phyloP scores from a whole-genome alignment of 2,888 invertebrate species.

The Drosophila neoperkinsi region DNA sequence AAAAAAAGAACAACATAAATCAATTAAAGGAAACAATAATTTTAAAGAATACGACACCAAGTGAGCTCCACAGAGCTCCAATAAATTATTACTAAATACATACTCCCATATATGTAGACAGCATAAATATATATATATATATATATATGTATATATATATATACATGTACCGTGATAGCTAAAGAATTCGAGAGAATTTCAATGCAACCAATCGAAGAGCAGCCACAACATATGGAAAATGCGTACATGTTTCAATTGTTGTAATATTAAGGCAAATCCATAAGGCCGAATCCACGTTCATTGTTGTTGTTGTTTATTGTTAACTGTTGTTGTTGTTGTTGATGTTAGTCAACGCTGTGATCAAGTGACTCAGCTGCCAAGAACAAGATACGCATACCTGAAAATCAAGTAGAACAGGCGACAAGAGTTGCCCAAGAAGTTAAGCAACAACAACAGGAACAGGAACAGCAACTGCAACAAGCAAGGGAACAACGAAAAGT shows the following conservation, averaged over 20 bases:
- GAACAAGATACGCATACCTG: slow-evolving; percentile 10
- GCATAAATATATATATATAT: slow-evolving; percentile 1
- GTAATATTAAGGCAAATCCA: slow-evolving; percentile 33
- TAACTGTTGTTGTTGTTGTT: slow-evolving; percentile 39
- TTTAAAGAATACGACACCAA: slow-evolving; percentile 45
- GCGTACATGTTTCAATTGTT: slow-evolving; percentile 50
- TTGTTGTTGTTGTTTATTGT: slow-evolving; percentile 51
- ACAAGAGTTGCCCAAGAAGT: slow-evolving; percentile 24
- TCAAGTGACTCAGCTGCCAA: slow-evolving; percentile 18
- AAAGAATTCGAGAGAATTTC: slow-evolving; percentile 74
- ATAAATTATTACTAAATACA: slow-evolving; percentile 33
- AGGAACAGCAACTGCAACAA: slow-evolving; percentile 6
- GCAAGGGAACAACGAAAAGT: slow-evolving; percentile 11
- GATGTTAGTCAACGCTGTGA: slow-evolving; percentile 44
- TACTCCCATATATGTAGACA: slow-evolving; percentile 10
- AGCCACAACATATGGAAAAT: slow-evolving; percentile 22
- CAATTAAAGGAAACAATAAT: slow-evolving; percentile 80
- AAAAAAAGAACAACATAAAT: slow-evolving; percentile 53
- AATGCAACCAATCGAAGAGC: slow-evolving; percentile 37
- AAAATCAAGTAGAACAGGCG: slow-evolving; percentile 24
- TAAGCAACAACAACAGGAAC: slow-evolving; percentile 5
- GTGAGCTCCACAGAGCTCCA: slow-evolving; percentile 35
- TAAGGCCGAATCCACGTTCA: slow-evolving; percentile 17
- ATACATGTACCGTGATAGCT: slow-evolving; percentile 55
- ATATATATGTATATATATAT: slow-evolving; percentile 2